A percentile compares a stretch with the other conserved stretches of the same genome.
These are phyloP conservation scores for Cyprinodon diabolis DNA, from an alignment of 2,797 vertebrate genomes.

Conservation along the genomic window DNA sequence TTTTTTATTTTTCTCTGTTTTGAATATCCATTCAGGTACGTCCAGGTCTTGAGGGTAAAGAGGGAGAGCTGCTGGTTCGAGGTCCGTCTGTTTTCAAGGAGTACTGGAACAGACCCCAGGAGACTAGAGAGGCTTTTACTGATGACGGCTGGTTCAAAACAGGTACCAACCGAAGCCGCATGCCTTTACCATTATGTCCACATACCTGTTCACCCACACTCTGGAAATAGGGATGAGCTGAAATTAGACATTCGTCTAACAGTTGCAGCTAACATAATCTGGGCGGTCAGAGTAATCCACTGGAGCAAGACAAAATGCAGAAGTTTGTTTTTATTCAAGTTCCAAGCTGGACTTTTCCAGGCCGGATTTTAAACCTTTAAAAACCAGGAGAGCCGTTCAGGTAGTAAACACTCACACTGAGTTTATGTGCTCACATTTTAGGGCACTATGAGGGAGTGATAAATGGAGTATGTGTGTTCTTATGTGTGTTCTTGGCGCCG, in stretches of 20 bases:
- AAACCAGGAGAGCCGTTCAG: slow-evolving; percentile 36
- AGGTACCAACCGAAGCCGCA: slow-evolving; percentile 74
- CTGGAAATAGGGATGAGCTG: slow-evolving; percentile 23
- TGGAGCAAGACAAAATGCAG: slow-evolving; percentile 32
- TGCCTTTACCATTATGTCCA: slow-evolving; percentile 1
- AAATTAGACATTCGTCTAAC: slow-evolving; percentile 28
- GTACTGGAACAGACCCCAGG: slow-evolving; percentile 91
- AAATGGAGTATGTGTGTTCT: slow-evolving; percentile 78
- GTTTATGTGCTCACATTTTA: slow-evolving; percentile 32
- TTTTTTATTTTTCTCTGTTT: slow-evolving; percentile 1
- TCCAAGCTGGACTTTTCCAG: slow-evolving; percentile 40
- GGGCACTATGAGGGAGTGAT: slow-evolving; percentile 70
- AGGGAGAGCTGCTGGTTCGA: slow-evolving; percentile 90
- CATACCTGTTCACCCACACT: slow-evolving; percentile 21
- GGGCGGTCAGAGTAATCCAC: slow-evolving; percentile 48
- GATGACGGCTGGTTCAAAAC: slow-evolving; percentile 93
- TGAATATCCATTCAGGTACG: slow-evolving; percentile 78
- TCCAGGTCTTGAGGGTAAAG: slow-evolving; percentile 84
- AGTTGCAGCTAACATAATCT: slow-evolving; percentile 53
- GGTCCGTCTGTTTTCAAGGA: slow-evolving; percentile 90
- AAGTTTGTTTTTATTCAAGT: slow-evolving; percentile 28
- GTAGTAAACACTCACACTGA: slow-evolving; percentile 22
- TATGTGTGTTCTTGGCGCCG: slow-evolving; percentile 74
- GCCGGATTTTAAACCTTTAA: slow-evolving; percentile 51
- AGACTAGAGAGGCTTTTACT: slow-evolving; percentile 86